Base-by-base conservation (phyloP, 2,888 invertebrate genomes). In the Hermodice carunculata region DNA sequence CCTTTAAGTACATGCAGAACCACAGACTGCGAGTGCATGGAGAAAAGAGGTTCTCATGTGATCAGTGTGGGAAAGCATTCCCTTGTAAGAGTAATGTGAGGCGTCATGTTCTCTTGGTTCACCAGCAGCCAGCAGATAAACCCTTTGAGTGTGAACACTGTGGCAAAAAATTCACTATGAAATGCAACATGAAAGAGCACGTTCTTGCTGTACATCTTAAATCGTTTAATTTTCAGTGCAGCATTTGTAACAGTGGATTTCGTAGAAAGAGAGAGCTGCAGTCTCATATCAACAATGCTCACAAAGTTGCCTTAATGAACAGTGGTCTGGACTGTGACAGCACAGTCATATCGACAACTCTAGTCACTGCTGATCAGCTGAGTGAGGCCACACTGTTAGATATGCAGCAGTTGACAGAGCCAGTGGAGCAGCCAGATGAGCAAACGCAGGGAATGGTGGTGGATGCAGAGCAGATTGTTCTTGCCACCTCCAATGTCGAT, bases 1-100 rank as follows among this genome's bases (percentile, higher is more conserved):
- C 52, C 11, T 51, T 52, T 8, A 60, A 60, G 28, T 60, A 60
- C 22, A 28, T 60, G 4, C n/a, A 48, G 3, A 60, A 60, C 31
- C 60, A 60, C 42, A 60, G 43, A n/a, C 48, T 51, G 37, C 8
- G 60, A 5, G 60, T 60, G 11, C 60, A 60, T 29, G 42, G 40
- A 1, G 31, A 37, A 2, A 60, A 51, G 51, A 49, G 40, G 6
- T 31, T 52, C n/a, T 22, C 22, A 11, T 60, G 60, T 17, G 24
- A 32, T 2, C 29, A 34, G 11, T 60, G 60, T 29, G 51, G 29
- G 6, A 60, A 60, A 37, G 40, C 44, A 2, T 60, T 52, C 32
- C 29, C 51, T 2, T 52, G 34, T n/a, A 17, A 28, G n/a, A 22
- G 51, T 6, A 60, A 60, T 28, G 8, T 49, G 17, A 19, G 24